A percentile compares a stretch with the other conserved stretches of the same genome.
Conservation (phyloP, 2,888 invertebrate genomes). For the Drosophila quinaria region DNA sequence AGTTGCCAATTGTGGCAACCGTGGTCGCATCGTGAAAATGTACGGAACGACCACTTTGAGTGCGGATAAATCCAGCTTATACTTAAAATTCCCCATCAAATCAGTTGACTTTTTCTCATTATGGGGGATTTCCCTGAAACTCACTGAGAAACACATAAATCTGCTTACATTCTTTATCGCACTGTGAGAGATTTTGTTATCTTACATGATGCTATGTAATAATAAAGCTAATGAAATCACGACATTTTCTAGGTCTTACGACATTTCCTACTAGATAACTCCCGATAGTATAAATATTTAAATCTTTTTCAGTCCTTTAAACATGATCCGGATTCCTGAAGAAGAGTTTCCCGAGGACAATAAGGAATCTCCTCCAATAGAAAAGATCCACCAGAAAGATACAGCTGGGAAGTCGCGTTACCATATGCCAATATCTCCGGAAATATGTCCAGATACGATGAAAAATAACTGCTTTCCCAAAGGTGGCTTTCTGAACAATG, state of each 20-base stretch:
- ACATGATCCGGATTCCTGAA: slow-evolving; percentile 62
- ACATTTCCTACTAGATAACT: neutral
- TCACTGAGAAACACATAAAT: too few relatives aligned
- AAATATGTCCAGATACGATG: slow-evolving; percentile 50
- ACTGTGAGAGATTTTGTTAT: too few relatives aligned
- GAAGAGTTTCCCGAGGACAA: slow-evolving; percentile 66
- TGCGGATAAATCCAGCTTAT: too few relatives aligned
- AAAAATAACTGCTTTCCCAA: slow-evolving; percentile 59
- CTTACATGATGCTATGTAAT: too few relatives aligned
- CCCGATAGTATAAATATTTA: neutral
- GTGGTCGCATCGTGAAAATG: too few relatives aligned
- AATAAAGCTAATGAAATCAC: neutral
- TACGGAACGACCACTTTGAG: too few relatives aligned
- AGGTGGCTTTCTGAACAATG: slow-evolving; percentile 41
- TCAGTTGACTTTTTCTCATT: neutral
- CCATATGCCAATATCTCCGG: slow-evolving; percentile 56
- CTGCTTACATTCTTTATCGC: too few relatives aligned
- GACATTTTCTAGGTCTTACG: neutral
- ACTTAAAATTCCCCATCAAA: too few relatives aligned
- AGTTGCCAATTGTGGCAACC: too few relatives aligned
- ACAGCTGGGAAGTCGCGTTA: slow-evolving; percentile 53
- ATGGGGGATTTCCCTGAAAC: neutral
- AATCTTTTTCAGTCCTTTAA: slow-evolving; percentile 33
- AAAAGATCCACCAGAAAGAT: slow-evolving; percentile 53
- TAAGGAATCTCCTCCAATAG: slow-evolving; percentile 50